Evolutionary conservation across 2,797 vertebrate species (phyloP).

Genomic region (Menidia menidia): DNA sequence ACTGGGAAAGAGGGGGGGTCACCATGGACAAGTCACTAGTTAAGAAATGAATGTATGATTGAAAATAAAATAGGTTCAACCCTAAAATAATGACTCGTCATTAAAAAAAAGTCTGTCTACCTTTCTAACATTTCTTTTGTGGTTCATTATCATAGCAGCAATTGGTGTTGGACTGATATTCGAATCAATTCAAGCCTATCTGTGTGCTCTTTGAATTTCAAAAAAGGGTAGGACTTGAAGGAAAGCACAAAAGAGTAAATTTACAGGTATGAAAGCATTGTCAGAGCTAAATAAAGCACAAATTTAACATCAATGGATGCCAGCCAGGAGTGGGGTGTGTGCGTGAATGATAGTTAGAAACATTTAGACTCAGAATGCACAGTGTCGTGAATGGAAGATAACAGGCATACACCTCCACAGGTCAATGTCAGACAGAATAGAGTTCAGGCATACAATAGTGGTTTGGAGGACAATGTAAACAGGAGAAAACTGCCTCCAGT

Average conservation of each 20-base stretch:
- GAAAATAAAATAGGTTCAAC: too few relatives aligned
- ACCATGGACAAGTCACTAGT: too few relatives aligned
- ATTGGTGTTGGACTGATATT: constrained; percentile 27
- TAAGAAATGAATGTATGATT: too few relatives aligned
- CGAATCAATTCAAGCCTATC: constrained; percentile 47
- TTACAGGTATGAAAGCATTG: constrained; percentile 2
- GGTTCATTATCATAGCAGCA: constrained; percentile 11
- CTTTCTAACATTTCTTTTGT: constrained; percentile 18
- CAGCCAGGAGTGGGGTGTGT: not conserved
- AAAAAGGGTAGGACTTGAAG: not conserved
- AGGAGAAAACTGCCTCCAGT: not conserved
- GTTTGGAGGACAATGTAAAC: not conserved
- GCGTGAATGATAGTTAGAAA: not conserved
- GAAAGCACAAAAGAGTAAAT: constrained; percentile 39
- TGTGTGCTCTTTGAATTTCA: constrained; percentile 33
- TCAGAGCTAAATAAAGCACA: not conserved
- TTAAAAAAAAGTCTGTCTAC: constrained; percentile 5
- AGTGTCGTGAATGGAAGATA: too few relatives aligned
- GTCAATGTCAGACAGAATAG: not conserved
- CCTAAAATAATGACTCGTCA: too few relatives aligned
- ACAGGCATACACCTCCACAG: too few relatives aligned
- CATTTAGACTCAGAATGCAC: too few relatives aligned
- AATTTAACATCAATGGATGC: not conserved
- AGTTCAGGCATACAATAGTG: not conserved
- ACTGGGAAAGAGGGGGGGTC: too few relatives aligned